A percentile compares a stretch with the other conserved stretches of the same genome.
These are phyloP conservation scores for Empidonax alnorum DNA, from an alignment of 2,113 vertebrate species.

Conservation along the genomic window DNA sequence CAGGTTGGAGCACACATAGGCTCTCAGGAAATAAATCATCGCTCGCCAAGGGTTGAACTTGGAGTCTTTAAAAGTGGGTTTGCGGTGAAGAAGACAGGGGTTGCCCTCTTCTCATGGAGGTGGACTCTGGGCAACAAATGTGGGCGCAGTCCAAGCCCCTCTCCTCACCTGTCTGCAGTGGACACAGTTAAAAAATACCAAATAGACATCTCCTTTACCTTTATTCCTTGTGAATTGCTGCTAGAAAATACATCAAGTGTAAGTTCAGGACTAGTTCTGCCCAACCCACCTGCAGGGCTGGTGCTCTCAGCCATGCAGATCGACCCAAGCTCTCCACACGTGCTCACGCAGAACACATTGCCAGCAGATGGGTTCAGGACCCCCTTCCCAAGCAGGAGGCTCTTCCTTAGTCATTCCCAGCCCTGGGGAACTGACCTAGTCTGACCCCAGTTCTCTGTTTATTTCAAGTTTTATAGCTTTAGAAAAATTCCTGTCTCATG, in stretches of 20 bases:
- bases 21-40: not conserved
- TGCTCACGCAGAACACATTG: accelerated
- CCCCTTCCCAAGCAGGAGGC: not conserved
- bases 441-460: not conserved
- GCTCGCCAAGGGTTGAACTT: not conserved
- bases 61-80: not conserved
- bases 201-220: not conserved
- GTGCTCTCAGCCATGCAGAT: not conserved
- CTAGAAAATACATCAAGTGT: accelerated
- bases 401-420: not conserved
- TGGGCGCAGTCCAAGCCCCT: not conserved
- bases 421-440: not conserved
- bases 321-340: accelerated
- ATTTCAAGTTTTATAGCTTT: conserved; percentile 15
- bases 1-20: not conserved
- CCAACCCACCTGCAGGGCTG: not conserved
- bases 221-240: not conserved
- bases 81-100: not conserved
- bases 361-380: not conserved
- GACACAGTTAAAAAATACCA: not conserved
- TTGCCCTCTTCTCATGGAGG: not conserved
- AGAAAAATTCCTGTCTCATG: conserved; percentile 5
- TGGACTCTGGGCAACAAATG: not conserved
- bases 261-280: not conserved
- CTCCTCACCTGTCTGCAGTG: not conserved